phyloP scores from a whole-genome alignment of 2,113 vertebrate species.

The Alces alces region DNA sequence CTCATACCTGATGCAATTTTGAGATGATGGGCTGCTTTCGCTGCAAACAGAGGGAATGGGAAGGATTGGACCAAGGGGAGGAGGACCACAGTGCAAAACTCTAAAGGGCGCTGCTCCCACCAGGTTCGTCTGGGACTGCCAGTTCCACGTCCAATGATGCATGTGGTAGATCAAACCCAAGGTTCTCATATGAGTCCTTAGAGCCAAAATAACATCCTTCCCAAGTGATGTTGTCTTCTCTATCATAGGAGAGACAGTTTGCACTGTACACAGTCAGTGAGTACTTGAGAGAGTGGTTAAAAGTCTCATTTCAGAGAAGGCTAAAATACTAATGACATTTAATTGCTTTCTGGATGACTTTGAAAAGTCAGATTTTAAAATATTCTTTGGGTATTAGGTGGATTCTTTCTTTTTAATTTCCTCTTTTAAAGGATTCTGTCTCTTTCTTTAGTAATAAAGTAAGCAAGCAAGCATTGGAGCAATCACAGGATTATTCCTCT shows the following conservation, averaged over 20 bases:
- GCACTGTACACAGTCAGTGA: background rate
- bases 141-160: background rate
- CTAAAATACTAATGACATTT: background rate
- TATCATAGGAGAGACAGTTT: background rate
- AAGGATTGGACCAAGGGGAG: background rate
- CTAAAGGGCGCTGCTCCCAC: background rate
- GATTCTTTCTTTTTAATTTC: background rate
- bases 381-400: background rate
- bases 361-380: constrained; percentile 6
- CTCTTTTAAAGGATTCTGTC: background rate
- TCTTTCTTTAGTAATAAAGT: background rate
- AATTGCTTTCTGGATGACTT: constrained; percentile 17
- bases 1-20: background rate
- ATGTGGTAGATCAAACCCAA: background rate
- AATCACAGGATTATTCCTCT: background rate
- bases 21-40: background rate
- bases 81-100: background rate
- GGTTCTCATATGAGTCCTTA: background rate
- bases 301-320: background rate
- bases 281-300: background rate
- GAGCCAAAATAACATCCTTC: background rate
- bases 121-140: background rate
- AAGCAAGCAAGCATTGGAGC: background rate
- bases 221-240: background rate
- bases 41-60: background rate